Conservation (phyloP, 2,888 invertebrate genomes). For the Eugnorisma glareosa region DNA sequence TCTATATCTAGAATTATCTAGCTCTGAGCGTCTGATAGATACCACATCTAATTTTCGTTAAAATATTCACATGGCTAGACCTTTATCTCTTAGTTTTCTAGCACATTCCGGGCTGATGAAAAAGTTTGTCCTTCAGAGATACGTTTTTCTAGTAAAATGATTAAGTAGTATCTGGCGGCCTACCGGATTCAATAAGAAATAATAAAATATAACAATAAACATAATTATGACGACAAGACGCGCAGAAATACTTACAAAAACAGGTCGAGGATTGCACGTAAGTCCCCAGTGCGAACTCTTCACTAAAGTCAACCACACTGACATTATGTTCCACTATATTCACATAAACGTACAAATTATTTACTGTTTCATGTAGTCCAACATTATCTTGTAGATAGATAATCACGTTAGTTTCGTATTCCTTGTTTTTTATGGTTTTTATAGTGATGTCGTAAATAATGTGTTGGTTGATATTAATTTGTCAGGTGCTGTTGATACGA, state of each 20-base stretch:
- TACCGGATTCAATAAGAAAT: too few relatives aligned
- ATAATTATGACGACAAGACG: neutral
- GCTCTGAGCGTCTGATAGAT: neutral
- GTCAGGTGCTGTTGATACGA: neutral
- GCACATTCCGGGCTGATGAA: too few relatives aligned
- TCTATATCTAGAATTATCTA: too few relatives aligned
- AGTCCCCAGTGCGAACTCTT: slow-evolving; percentile 88
- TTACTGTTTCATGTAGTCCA: slow-evolving; percentile 31
- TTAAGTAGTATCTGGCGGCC: neutral
- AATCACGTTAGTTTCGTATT: slow-evolving; percentile 38
- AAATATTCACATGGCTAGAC: neutral
- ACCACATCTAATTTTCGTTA: neutral
- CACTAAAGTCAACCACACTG: slow-evolving; percentile 91
- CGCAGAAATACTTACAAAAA: slow-evolving; percentile 81
- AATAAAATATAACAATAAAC: neutral
- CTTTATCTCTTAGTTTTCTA: neutral
- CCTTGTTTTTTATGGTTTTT: slow-evolving; percentile 38
- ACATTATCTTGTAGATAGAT: slow-evolving; percentile 39
- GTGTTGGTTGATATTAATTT: slow-evolving; percentile 35
- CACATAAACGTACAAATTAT: slow-evolving; percentile 19
- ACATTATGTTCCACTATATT: slow-evolving; percentile 81
- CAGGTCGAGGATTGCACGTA: slow-evolving; percentile 83
- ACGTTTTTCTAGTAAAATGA: too few relatives aligned
- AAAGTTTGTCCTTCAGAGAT: neutral
- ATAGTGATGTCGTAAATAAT: slow-evolving; percentile 33